Conservation (phyloP, 2,888 invertebrate genomes). For the Lithophane leautieri region DNA sequence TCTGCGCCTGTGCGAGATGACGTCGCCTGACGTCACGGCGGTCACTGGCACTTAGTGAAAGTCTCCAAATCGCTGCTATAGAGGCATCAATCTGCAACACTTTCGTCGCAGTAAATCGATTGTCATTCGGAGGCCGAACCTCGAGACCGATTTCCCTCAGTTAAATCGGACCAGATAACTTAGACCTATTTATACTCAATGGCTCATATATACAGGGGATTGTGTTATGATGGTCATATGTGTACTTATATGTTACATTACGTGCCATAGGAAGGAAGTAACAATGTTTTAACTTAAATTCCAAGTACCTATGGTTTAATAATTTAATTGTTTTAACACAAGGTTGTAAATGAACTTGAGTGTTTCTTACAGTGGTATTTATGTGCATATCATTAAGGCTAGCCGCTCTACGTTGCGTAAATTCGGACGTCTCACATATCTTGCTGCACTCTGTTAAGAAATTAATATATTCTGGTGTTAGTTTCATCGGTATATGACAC, state of each 20-base stretch:
- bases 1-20: constrained; percentile 57
- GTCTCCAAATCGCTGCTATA: constrained; percentile 76
- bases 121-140: constrained; percentile 81
- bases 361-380: constrained; percentile 22
- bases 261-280: constrained; percentile 60
- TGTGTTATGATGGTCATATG: constrained; percentile 39
- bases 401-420: constrained; percentile 31
- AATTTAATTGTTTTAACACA: constrained; percentile 55
- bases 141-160: constrained; percentile 76
- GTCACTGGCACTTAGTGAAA: constrained; percentile 83
- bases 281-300: constrained; percentile 45
- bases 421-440: constrained; percentile 37
- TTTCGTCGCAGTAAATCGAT: constrained; percentile 84
- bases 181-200: constrained; percentile 41
- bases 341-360: constrained; percentile 37
- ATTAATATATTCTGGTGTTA: constrained; percentile 42
- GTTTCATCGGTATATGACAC: constrained; percentile 27
- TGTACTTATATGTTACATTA: constrained; percentile 34
- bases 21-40: constrained; percentile 73
- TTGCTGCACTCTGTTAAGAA: constrained; percentile 21
- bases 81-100: constrained; percentile 85
- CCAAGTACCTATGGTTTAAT: constrained; percentile 48
- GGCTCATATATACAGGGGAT: constrained; percentile 22
- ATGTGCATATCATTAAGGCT: constrained; percentile 18
- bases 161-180: constrained; percentile 56